Evolutionary conservation across 1,140 invertebrate genomes (phyloP).

Genomic region (Drosophila ironensis): DNA sequence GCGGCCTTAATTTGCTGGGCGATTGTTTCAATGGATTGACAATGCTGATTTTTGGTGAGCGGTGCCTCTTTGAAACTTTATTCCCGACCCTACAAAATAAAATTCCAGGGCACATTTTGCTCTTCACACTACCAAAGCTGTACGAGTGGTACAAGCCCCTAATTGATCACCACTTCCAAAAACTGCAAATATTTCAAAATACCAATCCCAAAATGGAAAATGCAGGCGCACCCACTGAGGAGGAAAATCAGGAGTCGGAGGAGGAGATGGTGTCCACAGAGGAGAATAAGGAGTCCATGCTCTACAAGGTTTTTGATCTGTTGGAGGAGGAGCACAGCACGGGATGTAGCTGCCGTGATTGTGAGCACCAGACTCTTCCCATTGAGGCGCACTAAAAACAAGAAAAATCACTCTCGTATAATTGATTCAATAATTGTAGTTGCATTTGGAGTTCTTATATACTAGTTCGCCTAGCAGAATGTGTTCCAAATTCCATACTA

Average conservation of each 20-base stretch:
- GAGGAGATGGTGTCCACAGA: too few relatives aligned
- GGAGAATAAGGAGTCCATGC: not conserved
- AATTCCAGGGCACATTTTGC: conserved; percentile 24
- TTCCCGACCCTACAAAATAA: too few relatives aligned
- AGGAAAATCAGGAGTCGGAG: not conserved
- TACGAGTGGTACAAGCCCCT: conserved; percentile 39
- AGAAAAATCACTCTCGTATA: too few relatives aligned
- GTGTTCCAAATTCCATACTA: conserved; percentile 8
- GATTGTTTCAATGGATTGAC: conserved; percentile 54
- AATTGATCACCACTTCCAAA: conserved; percentile 27
- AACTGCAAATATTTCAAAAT: not conserved
- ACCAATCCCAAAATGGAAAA: not conserved
- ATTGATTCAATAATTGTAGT: not conserved
- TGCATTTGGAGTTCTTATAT: not conserved
- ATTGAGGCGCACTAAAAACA: conserved; percentile 2
- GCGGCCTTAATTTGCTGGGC: conserved; percentile 45
- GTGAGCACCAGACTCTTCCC: conserved; percentile 22
- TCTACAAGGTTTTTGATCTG: conserved; percentile 11
- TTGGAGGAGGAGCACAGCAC: conserved; percentile 25
- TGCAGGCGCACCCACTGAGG: not conserved
- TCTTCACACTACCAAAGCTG: conserved; percentile 58
- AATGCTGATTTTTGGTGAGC: conserved; percentile 46
- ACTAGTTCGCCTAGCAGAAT: not conserved
- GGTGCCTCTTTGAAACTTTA: not conserved
- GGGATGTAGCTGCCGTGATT: conserved; percentile 27